These are phyloP conservation scores for Melitaea cinxia DNA, from an alignment of 1,140 invertebrate genomes.

Conservation along the genomic window DNA sequence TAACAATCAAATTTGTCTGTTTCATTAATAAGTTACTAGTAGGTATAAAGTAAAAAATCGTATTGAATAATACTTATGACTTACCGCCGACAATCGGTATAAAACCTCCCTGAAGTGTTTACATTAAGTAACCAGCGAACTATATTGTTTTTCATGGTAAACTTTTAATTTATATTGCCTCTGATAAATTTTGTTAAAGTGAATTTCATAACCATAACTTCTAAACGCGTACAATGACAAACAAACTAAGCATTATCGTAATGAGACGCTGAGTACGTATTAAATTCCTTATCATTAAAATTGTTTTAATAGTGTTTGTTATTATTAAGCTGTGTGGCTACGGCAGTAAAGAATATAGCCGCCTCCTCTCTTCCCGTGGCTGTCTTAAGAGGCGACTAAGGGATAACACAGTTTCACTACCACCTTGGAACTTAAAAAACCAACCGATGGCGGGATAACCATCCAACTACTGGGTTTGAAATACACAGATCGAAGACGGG, in stretches of 20 bases:
- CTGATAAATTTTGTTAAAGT: neutral
- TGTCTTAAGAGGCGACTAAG: no score
- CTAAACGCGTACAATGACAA: neutral
- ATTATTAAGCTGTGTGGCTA: no score
- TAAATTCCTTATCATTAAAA: neutral
- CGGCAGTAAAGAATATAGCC: no score
- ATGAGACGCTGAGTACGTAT: neutral
- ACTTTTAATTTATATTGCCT: neutral
- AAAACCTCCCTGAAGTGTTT: slow-evolving; percentile 31
- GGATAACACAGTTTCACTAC: no score
- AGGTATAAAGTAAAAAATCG: neutral
- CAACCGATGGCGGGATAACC: no score
- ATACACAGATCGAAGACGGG: no score
- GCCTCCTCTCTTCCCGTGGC: no score
- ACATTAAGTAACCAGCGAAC: slow-evolving; percentile 6
- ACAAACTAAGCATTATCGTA: slow-evolving; percentile 5
- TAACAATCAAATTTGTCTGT: no score
- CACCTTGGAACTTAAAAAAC: no score
- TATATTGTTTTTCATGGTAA: slow-evolving; percentile 4
- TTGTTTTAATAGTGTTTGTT: neutral
- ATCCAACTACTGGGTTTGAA: no score
- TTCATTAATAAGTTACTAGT: no score
- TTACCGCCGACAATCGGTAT: slow-evolving; percentile 40
- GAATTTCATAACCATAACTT: neutral
- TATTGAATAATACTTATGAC: slow-evolving; percentile 5